A percentile compares a stretch with the other conserved stretches of the same genome.
These are phyloP conservation scores for Zhuqinia jingwanae DNA, from an alignment of 2,888 invertebrate species.

Conservation along the genomic window DNA sequence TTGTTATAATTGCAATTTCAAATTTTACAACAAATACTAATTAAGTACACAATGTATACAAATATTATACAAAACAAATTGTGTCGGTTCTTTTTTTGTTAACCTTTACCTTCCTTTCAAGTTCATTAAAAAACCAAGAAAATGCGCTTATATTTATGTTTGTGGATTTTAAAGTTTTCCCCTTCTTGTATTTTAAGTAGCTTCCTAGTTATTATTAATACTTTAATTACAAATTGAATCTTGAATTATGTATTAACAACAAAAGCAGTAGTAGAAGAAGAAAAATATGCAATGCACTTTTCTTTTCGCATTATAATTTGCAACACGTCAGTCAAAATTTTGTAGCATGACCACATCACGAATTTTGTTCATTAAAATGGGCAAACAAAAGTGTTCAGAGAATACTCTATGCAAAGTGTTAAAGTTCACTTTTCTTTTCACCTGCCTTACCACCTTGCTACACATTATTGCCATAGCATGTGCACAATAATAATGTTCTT, in stretches of 20 bases:
- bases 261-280: not conserved
- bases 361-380: slow-evolving; percentile 35
- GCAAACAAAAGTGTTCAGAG: too few relatives aligned
- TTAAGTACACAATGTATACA: not conserved
- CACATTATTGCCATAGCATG: slow-evolving; percentile 19
- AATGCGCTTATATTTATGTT: not conserved
- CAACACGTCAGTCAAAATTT: slow-evolving; percentile 17
- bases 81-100: not conserved
- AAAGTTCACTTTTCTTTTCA: slow-evolving; percentile 70
- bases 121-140: slow-evolving; percentile 19
- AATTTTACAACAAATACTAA: slow-evolving; percentile 10
- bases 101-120: too few relatives aligned
- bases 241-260: too few relatives aligned
- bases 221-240: too few relatives aligned
- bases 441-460: not conserved
- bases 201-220: too few relatives aligned
- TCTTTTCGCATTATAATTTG: not conserved
- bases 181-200: too few relatives aligned
- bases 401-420: not conserved
- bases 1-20: not conserved
- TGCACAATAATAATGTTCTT: not conserved
- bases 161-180: not conserved
- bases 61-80: not conserved
- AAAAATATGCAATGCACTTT: not conserved
- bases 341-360: slow-evolving; percentile 50